Conservation (phyloP, 2,888 invertebrate genomes). For the Pterobdella sp. region DNA sequence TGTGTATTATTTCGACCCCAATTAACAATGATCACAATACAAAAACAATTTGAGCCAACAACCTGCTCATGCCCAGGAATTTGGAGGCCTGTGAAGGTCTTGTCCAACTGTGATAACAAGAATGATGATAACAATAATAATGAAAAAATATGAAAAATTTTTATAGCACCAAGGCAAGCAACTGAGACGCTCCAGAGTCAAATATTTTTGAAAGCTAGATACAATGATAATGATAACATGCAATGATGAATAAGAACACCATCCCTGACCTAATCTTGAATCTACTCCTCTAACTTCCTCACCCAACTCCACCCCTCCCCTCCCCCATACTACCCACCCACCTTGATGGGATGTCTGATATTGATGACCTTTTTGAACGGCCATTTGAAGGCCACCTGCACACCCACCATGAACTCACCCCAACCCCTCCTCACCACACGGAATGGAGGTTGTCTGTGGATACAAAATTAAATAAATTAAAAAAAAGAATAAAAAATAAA, state of each 20-base stretch:
- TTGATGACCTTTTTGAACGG: background rate
- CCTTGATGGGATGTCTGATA: slow-evolving; percentile 6
- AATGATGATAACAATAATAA: background rate
- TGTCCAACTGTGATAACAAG: background rate
- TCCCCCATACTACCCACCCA: background rate
- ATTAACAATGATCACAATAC: background rate
- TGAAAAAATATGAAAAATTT: background rate
- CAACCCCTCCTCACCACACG: slow-evolving; percentile 16
- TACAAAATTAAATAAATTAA: background rate
- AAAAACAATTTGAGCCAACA: background rate
- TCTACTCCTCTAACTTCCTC: background rate
- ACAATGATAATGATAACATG: too few relatives aligned
- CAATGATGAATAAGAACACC: background rate
- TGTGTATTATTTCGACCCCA: background rate
- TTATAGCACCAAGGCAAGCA: background rate
- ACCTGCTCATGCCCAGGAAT: slow-evolving; percentile 17
- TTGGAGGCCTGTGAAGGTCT: slow-evolving; percentile 12
- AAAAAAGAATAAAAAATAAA: background rate
- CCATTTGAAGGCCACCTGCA: slow-evolving; percentile 7
- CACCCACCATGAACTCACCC: slow-evolving; percentile 16
- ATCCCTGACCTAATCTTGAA: background rate
- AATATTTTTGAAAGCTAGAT: too few relatives aligned
- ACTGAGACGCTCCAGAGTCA: background rate
- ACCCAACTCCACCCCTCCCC: background rate
- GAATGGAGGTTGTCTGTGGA: background rate